A percentile compares a stretch with the other conserved stretches of the same genome.
Evolutionary conservation across 2,797 vertebrate genomes (phyloP).

Genomic region (Tapirus indicus): DNA sequence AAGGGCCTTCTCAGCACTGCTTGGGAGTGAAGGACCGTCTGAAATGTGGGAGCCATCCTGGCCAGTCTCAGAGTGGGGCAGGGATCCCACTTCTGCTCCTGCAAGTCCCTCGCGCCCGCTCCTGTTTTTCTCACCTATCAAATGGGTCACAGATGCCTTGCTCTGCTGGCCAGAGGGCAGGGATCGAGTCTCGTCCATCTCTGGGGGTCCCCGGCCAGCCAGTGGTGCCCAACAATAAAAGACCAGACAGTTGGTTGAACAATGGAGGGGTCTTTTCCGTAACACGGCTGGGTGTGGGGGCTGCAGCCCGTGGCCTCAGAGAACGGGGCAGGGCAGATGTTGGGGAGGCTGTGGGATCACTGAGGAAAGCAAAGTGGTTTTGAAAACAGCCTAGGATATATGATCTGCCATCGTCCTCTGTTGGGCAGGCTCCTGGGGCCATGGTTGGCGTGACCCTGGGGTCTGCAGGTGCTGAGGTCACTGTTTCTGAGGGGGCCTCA

Average conservation of each 20-base stretch:
- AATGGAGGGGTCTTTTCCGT: background rate
- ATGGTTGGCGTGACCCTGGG: background rate
- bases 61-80: background rate
- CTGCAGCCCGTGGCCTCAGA: background rate
- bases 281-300: fast-evolving
- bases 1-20: background rate
- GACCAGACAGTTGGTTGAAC: background rate
- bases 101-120: background rate
- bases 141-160: background rate
- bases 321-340: background rate
- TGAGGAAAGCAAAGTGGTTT: background rate
- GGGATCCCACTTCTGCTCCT: background rate
- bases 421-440: background rate
- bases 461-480: background rate
- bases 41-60: background rate
- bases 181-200: background rate
- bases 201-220: background rate
- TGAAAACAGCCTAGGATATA: background rate
- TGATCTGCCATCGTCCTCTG: background rate
- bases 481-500: background rate
- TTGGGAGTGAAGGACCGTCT: background rate
- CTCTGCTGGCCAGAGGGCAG: background rate
- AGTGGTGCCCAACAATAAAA: constrained; percentile 47
- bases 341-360: background rate
- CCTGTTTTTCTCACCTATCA: background rate